Evolutionary conservation across 2,888 invertebrate species (phyloP).

Genomic region (Tetragonula carbonaria): DNA sequence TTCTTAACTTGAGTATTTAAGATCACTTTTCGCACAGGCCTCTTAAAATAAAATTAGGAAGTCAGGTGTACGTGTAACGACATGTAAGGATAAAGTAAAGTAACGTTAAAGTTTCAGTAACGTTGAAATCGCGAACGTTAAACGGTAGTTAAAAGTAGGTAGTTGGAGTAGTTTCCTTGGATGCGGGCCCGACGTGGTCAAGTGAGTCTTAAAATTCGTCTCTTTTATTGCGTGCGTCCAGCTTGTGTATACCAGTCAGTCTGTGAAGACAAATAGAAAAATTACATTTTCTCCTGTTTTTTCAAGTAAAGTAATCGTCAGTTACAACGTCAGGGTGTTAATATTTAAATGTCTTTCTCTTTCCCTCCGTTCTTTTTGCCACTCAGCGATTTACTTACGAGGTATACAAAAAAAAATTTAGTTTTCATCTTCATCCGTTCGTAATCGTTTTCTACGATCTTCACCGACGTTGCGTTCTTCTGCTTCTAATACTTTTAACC

Average conservation of each 20-base stretch:
- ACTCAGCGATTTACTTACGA: slow-evolving; percentile 78
- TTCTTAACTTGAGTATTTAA: slow-evolving; percentile 44
- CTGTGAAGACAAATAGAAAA: slow-evolving; percentile 84
- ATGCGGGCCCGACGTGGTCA: slow-evolving; percentile 84
- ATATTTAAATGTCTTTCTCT: slow-evolving; percentile 51
- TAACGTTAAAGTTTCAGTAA: slow-evolving; percentile 81
- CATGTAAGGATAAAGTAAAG: slow-evolving; percentile 77
- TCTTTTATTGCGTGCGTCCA: slow-evolving; percentile 84
- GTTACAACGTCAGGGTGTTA: slow-evolving; percentile 71
- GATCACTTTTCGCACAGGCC: slow-evolving; percentile 78
- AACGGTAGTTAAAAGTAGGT: slow-evolving; percentile 82
- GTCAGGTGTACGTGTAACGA: slow-evolving; percentile 75
- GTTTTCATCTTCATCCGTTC: slow-evolving; percentile 82
- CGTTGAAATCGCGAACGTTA: slow-evolving; percentile 82
- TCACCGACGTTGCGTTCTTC: slow-evolving; percentile 87
- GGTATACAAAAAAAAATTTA: slow-evolving; percentile 75
- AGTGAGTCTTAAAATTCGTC: slow-evolving; percentile 84
- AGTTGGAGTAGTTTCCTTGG: slow-evolving; percentile 83
- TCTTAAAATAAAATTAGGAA: slow-evolving; percentile 66
- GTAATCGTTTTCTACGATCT: slow-evolving; percentile 82
- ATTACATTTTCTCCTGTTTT: slow-evolving; percentile 79
- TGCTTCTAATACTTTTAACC: slow-evolving; percentile 95
- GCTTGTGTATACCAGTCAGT: slow-evolving; percentile 84
- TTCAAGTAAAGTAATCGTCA: slow-evolving; percentile 63
- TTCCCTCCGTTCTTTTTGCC: slow-evolving; percentile 55